These are phyloP conservation scores for Menura novaehollandiae DNA, from an alignment of 2,113 vertebrate genomes.

Conservation along the genomic window DNA sequence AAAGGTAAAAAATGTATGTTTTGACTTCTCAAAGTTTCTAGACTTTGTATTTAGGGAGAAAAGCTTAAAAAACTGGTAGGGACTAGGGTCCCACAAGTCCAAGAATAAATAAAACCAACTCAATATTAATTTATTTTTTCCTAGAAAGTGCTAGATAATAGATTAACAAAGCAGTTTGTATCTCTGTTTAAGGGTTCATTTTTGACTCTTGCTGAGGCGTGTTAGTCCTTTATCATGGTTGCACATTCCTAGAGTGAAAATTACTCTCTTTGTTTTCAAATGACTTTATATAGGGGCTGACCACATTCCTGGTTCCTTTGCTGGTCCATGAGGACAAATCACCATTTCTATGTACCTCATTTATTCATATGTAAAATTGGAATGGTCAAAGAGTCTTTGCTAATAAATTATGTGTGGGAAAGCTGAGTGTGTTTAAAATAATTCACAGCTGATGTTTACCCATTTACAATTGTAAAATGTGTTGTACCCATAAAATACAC, in stretches of 20 bases:
- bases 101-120: not conserved
- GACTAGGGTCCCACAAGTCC: not conserved
- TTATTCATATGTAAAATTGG: not conserved
- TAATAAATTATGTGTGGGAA: not conserved
- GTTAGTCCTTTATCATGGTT: not conserved
- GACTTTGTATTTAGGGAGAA: not conserved
- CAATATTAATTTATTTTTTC: not conserved
- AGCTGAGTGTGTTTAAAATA: not conserved
- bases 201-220: not conserved
- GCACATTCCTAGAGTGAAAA: not conserved
- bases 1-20: not conserved
- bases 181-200: not conserved
- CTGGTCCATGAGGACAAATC: not conserved
- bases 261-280: not conserved
- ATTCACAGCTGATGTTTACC: not conserved
- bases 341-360: not conserved
- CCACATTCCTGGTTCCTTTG: not conserved
- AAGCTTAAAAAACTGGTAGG: not conserved
- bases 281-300: not conserved
- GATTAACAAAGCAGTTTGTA: not conserved
- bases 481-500: not conserved
- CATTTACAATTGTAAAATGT: not conserved
- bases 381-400: not conserved
- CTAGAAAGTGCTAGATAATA: not conserved
- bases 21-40: not conserved